Base-by-base conservation (phyloP, 2,113 vertebrate species). In the Aldabrachelys gigantea region DNA sequence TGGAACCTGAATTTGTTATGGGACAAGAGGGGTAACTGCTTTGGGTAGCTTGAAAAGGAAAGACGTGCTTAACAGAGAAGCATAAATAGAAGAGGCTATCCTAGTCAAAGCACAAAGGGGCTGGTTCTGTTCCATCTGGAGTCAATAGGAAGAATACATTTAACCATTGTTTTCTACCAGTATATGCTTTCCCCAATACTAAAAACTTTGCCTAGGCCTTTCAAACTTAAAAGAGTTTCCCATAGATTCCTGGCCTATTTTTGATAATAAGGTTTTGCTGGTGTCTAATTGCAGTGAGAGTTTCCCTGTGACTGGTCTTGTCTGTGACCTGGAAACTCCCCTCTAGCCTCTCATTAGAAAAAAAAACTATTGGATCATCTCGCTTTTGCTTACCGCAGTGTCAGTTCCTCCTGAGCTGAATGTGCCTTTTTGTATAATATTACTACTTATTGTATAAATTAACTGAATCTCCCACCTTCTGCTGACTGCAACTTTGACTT, bases 21-120 rank as follows among this genome's bases (percentile, higher is more conserved):
- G 65, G 75, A 91, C 94, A 78, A 80, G 10, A 89, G 81, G 82
- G 84, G 94, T 95, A 93, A 92, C 81, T 83, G 95, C 96, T 97
- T 89, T 89, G 59, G 96, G 79, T 78, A 53, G 62, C 13, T 31
- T 90, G 86, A 88, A 96, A 94, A 50, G 27, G 53, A 86, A 94
- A 92, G 81, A 31, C 78, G 52, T 89, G 52, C 29, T 2, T 89
- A 86, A 87, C 41, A 92, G 41, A 41, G 49, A 95, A 86, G 44
- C 17, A 27, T 80, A 91, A 59, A 94, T 52, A 79, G 90, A 86
- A 83, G 80, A 79, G 38, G 38, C 35, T 78, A 13, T 24, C 24
- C 22, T 27, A 47, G 22, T 47, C 41, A 88, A 92, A 86, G 76
- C 49, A 82, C 44, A 89, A 41, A 41, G 22, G 21, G 21, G 41